Base-by-base conservation (phyloP, 2,113 vertebrate species). In the Caloenas nicobarica region DNA sequence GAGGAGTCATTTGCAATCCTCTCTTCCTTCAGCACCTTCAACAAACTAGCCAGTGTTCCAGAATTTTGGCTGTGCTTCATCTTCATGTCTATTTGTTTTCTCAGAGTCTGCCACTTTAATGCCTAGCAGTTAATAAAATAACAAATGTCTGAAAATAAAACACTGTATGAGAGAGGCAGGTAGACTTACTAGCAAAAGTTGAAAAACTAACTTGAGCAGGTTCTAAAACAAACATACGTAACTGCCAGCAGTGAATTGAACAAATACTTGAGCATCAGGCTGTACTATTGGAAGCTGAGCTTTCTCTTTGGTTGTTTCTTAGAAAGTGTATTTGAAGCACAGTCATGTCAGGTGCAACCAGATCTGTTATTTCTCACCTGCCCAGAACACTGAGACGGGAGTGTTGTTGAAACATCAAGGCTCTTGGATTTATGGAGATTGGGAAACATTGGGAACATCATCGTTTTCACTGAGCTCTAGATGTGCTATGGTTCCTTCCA, bases 21-120 rank as follows among this genome's bases (percentile, higher is more conserved):
- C 48, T 93, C 65, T 89, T 96, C 70, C 65, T 91, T 92, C 89
- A 84, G 72, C 91, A 84, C 86, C 70, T 86, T 85, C 77, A 76
- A 48, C 85, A 92, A 68, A 76, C 48, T 46, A 31, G 8, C 44
- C 40, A 87, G 57, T 61, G 53, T 79, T 95, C 38, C 61, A 79
- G 91, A 56, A 46, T 44, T 93, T 26, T 93, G 93, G 77, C 87
- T 42, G 62, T 33, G 46, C 71, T 96, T 89, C 89, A 56, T 88
- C 42, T 66, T 25, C 2, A 8, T 83, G 89, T 95, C 81, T 69
- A 16, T 86, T 89, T 96, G 85, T 91, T 89, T 94, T 91, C 71
- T 65, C 70, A 29, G 71, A 66, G 79, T 50, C 87, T 93, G 71
- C 57, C 71, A 88, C 46, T 88, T 77, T 28, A 80, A 73, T 65